Evolutionary conservation across 1,140 invertebrate species (phyloP), one percentile per base, ranked within the genome.

Genomic region (Drosophila tsacasi): DNA sequence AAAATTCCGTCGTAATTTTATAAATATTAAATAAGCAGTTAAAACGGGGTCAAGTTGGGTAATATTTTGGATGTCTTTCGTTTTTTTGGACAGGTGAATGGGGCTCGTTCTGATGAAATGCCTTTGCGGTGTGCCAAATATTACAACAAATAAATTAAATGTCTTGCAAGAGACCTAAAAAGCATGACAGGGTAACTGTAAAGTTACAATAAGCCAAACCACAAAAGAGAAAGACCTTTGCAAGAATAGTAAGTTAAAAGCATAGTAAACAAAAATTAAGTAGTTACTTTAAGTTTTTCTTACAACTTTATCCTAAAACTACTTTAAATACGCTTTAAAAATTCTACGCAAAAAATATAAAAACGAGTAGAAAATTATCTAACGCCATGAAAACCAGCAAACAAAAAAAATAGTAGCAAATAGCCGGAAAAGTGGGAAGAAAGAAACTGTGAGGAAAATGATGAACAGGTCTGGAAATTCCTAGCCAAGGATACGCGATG

Each of bases 1-100:
- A 17, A 49, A 49, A 23, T 42, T 19, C 52, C 57, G 63, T 65
- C 39, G 23, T 25, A 49, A 63, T 64, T 68, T 54, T 83, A 52
- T 55, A 64, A 83, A 83, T 71, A 82, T 82, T 74, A 76, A 68
- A 77, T 78, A 52, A 78, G 76, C 65, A 50, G 25, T 39, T 63
- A 54, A 13, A 75, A 73, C 37, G 54, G 67, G 69, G 69, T 73
- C 69, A 73, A 37, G 67, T 73, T 72, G 44, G 67, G 54, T 39
- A 73, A 72, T 67, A 50, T 23, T 68, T 68, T 52, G 62, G 15
- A 55, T 55, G 15, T 37, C 13, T 23, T 55, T 55, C 21, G 32
- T 47, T 15, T 46, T 46, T 30, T 44, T 47, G 67, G 44, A 37
- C 69, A 77, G 75, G 72, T 77, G 42, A 55, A 40, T 52, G 46